Evolutionary conservation across 2,113 vertebrate genomes (phyloP), one percentile per base, ranked within the genome.

Genomic region (Pipra filicauda): DNA sequence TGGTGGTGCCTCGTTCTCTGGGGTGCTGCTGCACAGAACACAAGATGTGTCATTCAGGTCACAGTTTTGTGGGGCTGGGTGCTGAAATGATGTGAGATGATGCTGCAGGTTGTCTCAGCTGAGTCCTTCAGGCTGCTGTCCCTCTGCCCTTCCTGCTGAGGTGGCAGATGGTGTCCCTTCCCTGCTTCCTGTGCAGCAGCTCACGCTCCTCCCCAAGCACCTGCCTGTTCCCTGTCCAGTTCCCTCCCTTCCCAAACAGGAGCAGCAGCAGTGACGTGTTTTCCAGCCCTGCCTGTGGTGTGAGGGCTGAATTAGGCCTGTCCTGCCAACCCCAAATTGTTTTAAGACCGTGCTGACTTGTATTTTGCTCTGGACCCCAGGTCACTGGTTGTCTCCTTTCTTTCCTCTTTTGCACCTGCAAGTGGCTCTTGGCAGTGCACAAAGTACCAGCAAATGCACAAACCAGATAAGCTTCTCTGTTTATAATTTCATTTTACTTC

Each of bases 361-460:
- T n/a, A 5, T 21, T 85, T 85, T 73, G 9, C 55, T 93, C 46
- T 83, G 75, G 30, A 44, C 13, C 30, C 55, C 33, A 44, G 48
- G 8, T 37, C 55, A 19, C 74, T 67, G 20, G 26, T 78, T 82
- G 26, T 85, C 71, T 73, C 82, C 21, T 70, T 85, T 90, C 78
- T 94, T 94, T 77, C 57, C 72, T 95, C 90, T 92, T 88, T 74
- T 94, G 80, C 85, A 90, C 94, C 90, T 96, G 92, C 88, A 70
- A 48, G 57, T 64, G 55, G 44, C 33, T 88, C 33, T 62, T 55
- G 33, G 65, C 57, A 77, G 72, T 14, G 27, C 43, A n/a, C 46
- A 20, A 87, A 79, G 49, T 59, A 55, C 54, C 59, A 61, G 78
- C 51, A 83, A 70, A 70, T 52, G 51, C 62, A 73, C 28, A 39